Base-by-base conservation (phyloP, 2,888 invertebrate genomes). In the Drosophila mettleri region DNA sequence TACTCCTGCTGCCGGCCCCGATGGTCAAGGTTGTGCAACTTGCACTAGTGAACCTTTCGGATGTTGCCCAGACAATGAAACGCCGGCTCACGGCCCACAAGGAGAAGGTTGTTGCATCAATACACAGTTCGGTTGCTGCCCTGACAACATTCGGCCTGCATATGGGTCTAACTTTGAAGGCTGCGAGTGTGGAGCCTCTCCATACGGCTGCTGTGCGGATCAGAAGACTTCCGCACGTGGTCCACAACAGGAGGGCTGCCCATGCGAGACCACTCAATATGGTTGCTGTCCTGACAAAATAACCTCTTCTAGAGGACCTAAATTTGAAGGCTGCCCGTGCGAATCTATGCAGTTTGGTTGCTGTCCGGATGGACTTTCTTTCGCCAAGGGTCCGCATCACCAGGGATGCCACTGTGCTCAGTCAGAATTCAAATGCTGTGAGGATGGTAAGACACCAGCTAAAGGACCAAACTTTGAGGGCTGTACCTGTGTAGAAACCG, bases 281-380 rank as follows among this genome's bases (percentile, higher is more conserved):
- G 97, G 97, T 8, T 98, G 98, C 89, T 98, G 98, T 84, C 96
- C 96, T 5, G 97, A 98, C 91, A 95, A 95, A 68, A 92, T 95
- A 89, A 95, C 96, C 14, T 94, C 95, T 52, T 97, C 98, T 0
- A 91, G 93, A 31, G 98, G 98, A 10, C 94, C 96, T 0, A 94
- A 96, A 74, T 95, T 93, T 86, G 94, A 95, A 80, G 98, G 98
- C 12, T 99, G 98, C 89, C 93, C 94, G 0, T 97, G 97, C 89
- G 94, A 95, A 88, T 96, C 97, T 0, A 96, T 95, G 93, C 97
- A 97, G 90, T 97, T 97, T 90, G 98, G 98, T 2, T 98, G 98
- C 89, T 98, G 98, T 87, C 94, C 96, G 0, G 97, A 98, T 92
- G 97, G 97, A 0, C 92, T 95, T 66, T 95, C 95, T 0, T 91